These are phyloP conservation scores for Ypsolopha scabrella DNA, from an alignment of 2,888 invertebrate genomes.

Conservation along the genomic window DNA sequence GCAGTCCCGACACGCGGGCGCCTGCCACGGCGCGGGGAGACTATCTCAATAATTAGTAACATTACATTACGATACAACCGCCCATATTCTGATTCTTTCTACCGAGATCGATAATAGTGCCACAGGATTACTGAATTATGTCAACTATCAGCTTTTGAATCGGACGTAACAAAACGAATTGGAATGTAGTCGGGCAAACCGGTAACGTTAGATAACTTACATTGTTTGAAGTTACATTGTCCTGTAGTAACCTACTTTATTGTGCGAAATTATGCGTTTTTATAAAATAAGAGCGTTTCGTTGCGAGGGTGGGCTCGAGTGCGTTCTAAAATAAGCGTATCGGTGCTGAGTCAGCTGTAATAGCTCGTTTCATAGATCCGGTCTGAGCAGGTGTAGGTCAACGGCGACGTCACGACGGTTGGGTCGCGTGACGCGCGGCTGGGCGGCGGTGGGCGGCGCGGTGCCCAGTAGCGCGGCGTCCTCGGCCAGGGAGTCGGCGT, in stretches of 20 bases:
- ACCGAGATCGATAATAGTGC: too few relatives aligned
- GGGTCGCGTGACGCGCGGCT: slow-evolving; percentile 14
- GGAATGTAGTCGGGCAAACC: too few relatives aligned
- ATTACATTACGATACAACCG: neutral
- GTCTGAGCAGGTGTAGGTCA: slow-evolving; percentile 57
- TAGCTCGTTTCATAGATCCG: slow-evolving; percentile 39
- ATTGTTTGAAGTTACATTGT: too few relatives aligned
- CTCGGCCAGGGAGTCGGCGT: slow-evolving; percentile 63
- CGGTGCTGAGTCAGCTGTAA: slow-evolving; percentile 7
- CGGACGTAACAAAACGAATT: too few relatives aligned
- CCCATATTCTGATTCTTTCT: too few relatives aligned
- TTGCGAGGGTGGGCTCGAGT: neutral
- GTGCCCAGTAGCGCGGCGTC: slow-evolving; percentile 53
- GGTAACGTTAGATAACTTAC: too few relatives aligned
- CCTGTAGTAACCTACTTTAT: neutral
- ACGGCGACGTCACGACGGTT: slow-evolving; percentile 50
- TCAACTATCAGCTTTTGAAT: too few relatives aligned
- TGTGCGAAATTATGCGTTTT: neutral
- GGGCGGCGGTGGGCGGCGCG: slow-evolving; percentile 10
- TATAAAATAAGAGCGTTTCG: neutral
- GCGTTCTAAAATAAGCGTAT: too few relatives aligned
- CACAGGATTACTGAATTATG: too few relatives aligned
- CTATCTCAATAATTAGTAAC: neutral
- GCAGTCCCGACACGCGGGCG: neutral
- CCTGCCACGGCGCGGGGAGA: neutral